phyloP scores from a whole-genome alignment of 2,888 invertebrate genomes.

The Habroteleia sp. region DNA sequence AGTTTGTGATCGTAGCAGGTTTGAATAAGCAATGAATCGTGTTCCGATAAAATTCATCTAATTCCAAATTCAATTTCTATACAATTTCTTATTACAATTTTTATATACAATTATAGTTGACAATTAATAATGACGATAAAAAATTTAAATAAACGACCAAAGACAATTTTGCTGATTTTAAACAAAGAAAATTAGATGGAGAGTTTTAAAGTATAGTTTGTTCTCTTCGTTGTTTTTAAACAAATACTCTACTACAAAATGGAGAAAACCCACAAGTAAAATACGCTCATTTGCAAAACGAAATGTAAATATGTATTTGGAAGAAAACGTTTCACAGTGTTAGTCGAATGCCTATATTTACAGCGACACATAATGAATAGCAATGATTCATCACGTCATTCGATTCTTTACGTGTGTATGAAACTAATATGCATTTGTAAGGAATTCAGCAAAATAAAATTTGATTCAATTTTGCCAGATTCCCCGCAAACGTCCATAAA shows the following conservation, averaged over 20 bases:
- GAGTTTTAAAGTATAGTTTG: too few species aligned
- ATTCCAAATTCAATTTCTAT: conserved; percentile 7
- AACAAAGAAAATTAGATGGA: background rate
- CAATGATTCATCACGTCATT: conserved; percentile 3
- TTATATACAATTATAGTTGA: conserved; percentile 15
- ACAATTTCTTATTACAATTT: conserved; percentile 11
- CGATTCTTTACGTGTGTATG: conserved; percentile 3
- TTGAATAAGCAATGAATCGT: conserved; percentile 1
- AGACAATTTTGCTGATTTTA: too few species aligned
- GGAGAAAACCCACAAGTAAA: too few species aligned
- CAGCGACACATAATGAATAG: conserved; percentile 46
- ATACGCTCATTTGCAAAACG: too few species aligned
- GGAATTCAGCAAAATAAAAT: background rate
- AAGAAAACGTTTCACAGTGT: conserved; percentile 23
- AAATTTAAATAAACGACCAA: too few species aligned
- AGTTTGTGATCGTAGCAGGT: too few species aligned
- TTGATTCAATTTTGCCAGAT: background rate
- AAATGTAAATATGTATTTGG: conserved; percentile 7
- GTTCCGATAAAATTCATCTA: conserved; percentile 12
- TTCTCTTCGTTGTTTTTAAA: too few species aligned
- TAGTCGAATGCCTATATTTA: conserved; percentile 50
- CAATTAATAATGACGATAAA: background rate
- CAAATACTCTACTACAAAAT: too few species aligned
- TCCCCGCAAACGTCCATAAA: conserved; percentile 5
- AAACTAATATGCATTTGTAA: conserved; percentile 8